Percentiles rank a stretch among this genome's conserved stretches.
phyloP scores from a whole-genome alignment of 35 echinoderm and acorn worm species.

The Heliocidaris erythrogramma region DNA sequence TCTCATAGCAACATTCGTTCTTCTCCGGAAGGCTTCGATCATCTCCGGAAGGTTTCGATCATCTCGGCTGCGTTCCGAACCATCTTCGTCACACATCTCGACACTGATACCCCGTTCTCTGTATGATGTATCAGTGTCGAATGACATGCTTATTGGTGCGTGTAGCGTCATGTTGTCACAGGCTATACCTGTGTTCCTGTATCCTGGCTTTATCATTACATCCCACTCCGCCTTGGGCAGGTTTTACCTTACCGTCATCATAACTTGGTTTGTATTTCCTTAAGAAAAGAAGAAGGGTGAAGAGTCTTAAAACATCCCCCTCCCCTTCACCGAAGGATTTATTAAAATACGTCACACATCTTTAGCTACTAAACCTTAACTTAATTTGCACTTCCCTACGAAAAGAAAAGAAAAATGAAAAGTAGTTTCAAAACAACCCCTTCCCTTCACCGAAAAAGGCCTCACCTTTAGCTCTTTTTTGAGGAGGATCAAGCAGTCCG shows the following conservation, averaged over 20 bases:
- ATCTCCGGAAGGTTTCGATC: neutral
- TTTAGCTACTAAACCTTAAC: no score
- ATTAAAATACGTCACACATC: neutral
- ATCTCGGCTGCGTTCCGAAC: neutral
- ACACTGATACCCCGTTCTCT: neutral
- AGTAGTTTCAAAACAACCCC: no score
- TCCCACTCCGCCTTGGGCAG: conserved; percentile 1
- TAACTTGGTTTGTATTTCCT: neutral
- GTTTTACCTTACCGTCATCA: neutral
- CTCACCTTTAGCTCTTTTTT: no score
- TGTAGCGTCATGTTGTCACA: conserved; percentile 38
- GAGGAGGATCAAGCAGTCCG: no score
- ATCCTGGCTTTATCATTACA: conserved; percentile 30
- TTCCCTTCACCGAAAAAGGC: no score
- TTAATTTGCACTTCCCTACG: no score
- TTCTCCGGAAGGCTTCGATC: neutral
- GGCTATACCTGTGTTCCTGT: neutral
- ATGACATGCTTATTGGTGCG: conserved; percentile 26
- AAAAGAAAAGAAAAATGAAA: no score
- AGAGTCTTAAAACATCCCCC: neutral
- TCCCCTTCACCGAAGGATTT: neutral
- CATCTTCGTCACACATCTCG: neutral
- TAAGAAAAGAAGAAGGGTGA: neutral
- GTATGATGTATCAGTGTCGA: conserved; percentile 11
- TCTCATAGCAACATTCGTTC: neutral